Evolutionary conservation across 2,888 invertebrate species (phyloP), one percentile per base, ranked within the genome.

Genomic region (Herminia tarsipennalis): DNA sequence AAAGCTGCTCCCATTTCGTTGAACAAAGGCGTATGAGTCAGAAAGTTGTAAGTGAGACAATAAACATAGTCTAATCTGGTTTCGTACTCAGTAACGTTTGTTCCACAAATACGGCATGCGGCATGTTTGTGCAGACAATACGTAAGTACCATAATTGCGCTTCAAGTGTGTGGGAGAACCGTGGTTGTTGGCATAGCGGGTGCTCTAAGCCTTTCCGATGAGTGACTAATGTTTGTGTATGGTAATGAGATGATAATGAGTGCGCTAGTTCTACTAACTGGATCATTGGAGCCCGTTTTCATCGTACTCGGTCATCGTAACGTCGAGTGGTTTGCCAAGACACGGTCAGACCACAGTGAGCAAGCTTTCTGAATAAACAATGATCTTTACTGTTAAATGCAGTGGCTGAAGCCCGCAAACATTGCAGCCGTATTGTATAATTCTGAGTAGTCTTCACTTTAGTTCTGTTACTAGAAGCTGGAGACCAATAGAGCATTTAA

Each of bases 191-290:
- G 83, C 73, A 76, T 76, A 82, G 75, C 75, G 83, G 76, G 72
- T 78, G 76, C 81, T 76, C 81, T 87, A 81, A 88, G 83, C 86
- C 86, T 80, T 79, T 79, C 78, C 83, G 75, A 82, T 79, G 81
- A 81, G 81, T 83, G 84, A 86, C 84, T 83, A 86, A 86, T 88
- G 87, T 89, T 90, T 87, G 86, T 56, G 38, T 88, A 91, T 90
- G 90, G 62, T 90, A 88, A 91, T 88, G 79, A 87, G 73, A 89
- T 91, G 90, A 76, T 89, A 90, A 91, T 89, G 77, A 80, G 33
- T 66, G 66, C 71, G 75, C 74, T 74, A 75, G 78, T 76, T 76
- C 76, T 62, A 70, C 76, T 78, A 86, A 89, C 86, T 88, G 80
- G 87, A 89, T 88, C 88, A 88, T 78, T 78, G 78, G 70, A 70